These are phyloP conservation scores for Radopholus similis DNA, from an alignment of 1,140 invertebrate species.

Conservation along the genomic window DNA sequence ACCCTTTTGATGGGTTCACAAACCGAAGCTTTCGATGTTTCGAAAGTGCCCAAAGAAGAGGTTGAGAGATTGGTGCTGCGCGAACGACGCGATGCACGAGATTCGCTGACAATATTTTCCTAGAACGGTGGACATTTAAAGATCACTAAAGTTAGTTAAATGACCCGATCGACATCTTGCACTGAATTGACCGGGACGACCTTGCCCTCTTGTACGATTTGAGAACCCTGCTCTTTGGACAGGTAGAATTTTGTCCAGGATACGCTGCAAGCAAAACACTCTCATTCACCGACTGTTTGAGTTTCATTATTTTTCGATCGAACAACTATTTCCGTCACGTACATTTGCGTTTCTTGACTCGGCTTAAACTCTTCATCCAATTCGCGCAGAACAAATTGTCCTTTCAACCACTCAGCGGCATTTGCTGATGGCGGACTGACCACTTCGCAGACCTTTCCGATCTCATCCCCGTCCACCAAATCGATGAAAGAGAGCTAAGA, in stretches of 20 bases:
- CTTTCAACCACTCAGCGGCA: conserved; percentile 45
- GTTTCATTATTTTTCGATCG: neutral
- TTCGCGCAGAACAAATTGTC: conserved; percentile 33
- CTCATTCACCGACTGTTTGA: neutral
- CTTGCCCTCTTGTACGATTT: neutral
- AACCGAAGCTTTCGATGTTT: too few species aligned
- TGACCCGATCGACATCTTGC: conserved; percentile 8
- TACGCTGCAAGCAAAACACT: conserved; percentile 28
- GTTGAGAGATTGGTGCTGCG: conserved; percentile 7
- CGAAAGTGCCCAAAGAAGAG: neutral
- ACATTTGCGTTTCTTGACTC: neutral
- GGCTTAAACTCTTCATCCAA: conserved; percentile 29
- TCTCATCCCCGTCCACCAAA: conserved; percentile 21
- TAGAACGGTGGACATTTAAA: too few species aligned
- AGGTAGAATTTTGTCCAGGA: conserved; percentile 43
- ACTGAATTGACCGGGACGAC: conserved; percentile 1
- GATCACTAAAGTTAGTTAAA: too few species aligned
- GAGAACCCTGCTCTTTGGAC: conserved; percentile 23
- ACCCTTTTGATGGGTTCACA: too few species aligned
- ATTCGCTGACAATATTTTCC: conserved; percentile 34
- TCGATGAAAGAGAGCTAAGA: conserved; percentile 19
- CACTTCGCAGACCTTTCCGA: conserved; percentile 22
- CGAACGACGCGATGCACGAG: conserved; percentile 7
- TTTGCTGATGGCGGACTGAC: conserved; percentile 30
- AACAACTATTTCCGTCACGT: conserved; percentile 7